Percentiles rank a stretch among this genome's conserved stretches.
Conservation (phyloP, 2,113 vertebrate species). For the Lophius piscatorius region DNA sequence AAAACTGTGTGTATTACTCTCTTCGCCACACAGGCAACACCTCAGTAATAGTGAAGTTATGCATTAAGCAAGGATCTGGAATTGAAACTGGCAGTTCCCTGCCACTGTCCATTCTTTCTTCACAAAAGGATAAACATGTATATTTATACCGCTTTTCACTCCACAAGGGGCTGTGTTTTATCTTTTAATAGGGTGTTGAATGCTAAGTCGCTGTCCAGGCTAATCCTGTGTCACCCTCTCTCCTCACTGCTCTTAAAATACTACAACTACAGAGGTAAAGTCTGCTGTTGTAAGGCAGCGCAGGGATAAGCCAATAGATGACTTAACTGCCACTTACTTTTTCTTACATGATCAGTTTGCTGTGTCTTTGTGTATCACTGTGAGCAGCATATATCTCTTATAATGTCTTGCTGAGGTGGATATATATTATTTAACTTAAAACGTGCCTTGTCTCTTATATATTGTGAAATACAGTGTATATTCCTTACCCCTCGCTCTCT, state of each 20-base stretch:
- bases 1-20: conserved; percentile 34
- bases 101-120: conserved; percentile 3
- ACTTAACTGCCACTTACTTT: conserved; percentile 23
- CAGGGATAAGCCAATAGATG: conserved; percentile 15
- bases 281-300: conserved; percentile 30
- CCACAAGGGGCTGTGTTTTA: background rate
- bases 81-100: conserved; percentile 17
- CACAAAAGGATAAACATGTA: conserved; percentile 13
- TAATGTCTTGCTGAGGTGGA: too few species aligned
- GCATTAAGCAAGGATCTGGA: conserved; percentile 5
- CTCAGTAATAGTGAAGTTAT: conserved; percentile 17
- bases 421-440: too few species aligned
- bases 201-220: conserved; percentile 54
- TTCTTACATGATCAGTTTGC: background rate
- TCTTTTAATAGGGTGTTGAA: conserved; percentile 52
- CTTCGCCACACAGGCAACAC: conserved; percentile 20
- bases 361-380: background rate
- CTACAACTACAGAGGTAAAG: conserved; percentile 43
- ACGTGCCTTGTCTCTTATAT: too few species aligned
- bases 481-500: too few species aligned
- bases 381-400: too few species aligned
- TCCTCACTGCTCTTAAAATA: conserved; percentile 71
- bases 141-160: conserved; percentile 27
- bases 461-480: too few species aligned
- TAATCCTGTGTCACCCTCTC: conserved; percentile 68